phyloP scores from a whole-genome alignment of 1,140 invertebrate genomes.

The Magallana ariakensis region DNA sequence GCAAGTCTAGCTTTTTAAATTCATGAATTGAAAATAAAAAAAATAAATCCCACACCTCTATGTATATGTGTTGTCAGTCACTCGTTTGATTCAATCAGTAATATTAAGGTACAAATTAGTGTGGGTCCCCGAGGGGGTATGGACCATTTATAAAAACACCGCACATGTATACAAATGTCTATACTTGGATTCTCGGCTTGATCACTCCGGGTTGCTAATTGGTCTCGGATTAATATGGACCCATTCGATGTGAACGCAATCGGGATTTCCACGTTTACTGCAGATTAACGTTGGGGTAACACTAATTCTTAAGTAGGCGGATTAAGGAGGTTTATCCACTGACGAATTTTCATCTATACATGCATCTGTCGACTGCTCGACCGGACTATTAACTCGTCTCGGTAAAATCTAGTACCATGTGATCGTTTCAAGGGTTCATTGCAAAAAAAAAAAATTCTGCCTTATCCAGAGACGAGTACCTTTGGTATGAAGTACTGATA shows the following conservation, averaged over 20 bases:
- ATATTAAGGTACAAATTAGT: not conserved
- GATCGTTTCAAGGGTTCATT: too few relatives aligned
- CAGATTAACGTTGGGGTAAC: constrained; percentile 5
- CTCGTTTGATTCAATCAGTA: not conserved
- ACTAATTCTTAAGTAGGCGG: not conserved
- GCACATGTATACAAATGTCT: not conserved
- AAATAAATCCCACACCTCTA: not conserved
- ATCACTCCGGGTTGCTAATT: constrained; percentile 22
- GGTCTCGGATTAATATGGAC: constrained; percentile 16
- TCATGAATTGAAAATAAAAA: not conserved
- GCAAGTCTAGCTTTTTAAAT: not conserved
- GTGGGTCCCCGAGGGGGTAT: not conserved
- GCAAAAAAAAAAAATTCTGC: not conserved
- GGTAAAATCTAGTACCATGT: not conserved
- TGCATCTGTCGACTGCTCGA: not conserved
- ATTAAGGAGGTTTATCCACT: not conserved
- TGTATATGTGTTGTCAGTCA: not conserved
- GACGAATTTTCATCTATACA: not conserved
- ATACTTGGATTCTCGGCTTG: not conserved
- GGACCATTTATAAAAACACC: constrained; percentile 6
- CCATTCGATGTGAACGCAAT: not conserved
- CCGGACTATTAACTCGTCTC: not conserved
- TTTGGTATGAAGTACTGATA: not conserved
- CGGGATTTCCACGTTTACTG: not conserved
- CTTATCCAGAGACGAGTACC: not conserved